Evolutionary conservation across 2,888 invertebrate species (phyloP), one percentile per base, ranked within the genome.

Genomic region (Xanthorhoe spadicearia): DNA sequence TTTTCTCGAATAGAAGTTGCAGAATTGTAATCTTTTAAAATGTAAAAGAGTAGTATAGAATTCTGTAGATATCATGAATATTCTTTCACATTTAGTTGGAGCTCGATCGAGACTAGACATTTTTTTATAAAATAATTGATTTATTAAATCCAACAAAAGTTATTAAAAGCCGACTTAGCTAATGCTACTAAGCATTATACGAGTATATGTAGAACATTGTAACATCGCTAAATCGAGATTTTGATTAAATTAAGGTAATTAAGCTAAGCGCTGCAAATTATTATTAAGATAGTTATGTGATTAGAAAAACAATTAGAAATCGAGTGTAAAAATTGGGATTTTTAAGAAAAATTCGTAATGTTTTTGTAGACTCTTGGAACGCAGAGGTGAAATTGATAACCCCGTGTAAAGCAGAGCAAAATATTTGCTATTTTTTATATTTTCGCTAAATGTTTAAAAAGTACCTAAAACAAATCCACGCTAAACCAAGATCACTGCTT

Each of bases 41-140:
- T 38, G n/a, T n/a, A n/a, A 38, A 2, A 38, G 10, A 38, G 10
- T 8, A 38, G 35, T 38, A 9, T 38, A 38, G 8, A 38, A n/a
- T n/a, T n/a, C n/a, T n/a, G n/a, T n/a, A 13, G 2, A 43, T 13
- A 13, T 4, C 10, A 13, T 43, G 38, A 3, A 43, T 43, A 43
- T 13, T 13, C 13, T 13, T 43, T 48, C 15, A 4, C 15, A 15
- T 17, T 48, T 38, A 59, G 59, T 43, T 52, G 59, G 59, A 51
- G 59, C 59, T 59, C 59, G 51, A 59, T 43, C 18, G 51, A 59
- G 43, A 43, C 46, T 48, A n/a, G n/a, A 49, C 46, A 48, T 57
- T 48, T 13, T 43, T 53, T 15, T n/a, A n/a, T n/a, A n/a, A 35
- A 15, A 43, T 43, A 3, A 13, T 43, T 43, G 13, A 43, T 32